These are phyloP conservation scores for Perizoma affinitatum DNA, from an alignment of 2,888 invertebrate species.

Conservation along the genomic window DNA sequence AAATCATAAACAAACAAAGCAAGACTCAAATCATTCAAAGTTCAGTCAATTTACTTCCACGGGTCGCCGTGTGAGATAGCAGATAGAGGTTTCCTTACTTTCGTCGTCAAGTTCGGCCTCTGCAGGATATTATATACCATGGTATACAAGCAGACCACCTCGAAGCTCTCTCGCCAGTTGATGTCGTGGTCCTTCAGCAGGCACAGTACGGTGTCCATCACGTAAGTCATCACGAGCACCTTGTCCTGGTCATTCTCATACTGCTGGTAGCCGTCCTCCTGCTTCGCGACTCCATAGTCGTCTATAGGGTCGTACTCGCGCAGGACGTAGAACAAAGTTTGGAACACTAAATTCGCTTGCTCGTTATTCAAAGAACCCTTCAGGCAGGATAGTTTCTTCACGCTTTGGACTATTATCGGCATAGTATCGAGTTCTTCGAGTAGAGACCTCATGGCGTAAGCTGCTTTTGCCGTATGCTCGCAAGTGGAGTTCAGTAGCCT, in stretches of 20 bases:
- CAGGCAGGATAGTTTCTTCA: constrained; percentile 83
- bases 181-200: constrained; percentile 88
- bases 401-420: constrained; percentile 76
- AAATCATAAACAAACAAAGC: too few species aligned
- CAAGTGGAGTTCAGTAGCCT: constrained; percentile 86
- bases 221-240: constrained; percentile 83
- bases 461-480: constrained; percentile 85
- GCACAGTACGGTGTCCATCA: constrained; percentile 86
- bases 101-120: constrained; percentile 64
- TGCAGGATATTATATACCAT: constrained; percentile 68
- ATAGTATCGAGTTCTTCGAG: constrained; percentile 71
- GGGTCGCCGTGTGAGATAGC: too few species aligned
- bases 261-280: constrained; percentile 38
- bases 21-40: too few species aligned
- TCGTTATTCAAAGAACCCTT: constrained; percentile 84
- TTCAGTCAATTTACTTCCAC: too few species aligned
- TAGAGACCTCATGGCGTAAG: constrained; percentile 84
- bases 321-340: constrained; percentile 85
- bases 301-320: constrained; percentile 78
- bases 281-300: constrained; percentile 47
- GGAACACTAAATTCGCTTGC: constrained; percentile 86
- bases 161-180: constrained; percentile 91
- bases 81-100: constrained; percentile 52
- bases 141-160: constrained; percentile 86
- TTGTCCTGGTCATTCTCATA: constrained; percentile 62